These are phyloP conservation scores for Sitophilus oryzae DNA, from an alignment of 1,140 invertebrate species.

Conservation along the genomic window DNA sequence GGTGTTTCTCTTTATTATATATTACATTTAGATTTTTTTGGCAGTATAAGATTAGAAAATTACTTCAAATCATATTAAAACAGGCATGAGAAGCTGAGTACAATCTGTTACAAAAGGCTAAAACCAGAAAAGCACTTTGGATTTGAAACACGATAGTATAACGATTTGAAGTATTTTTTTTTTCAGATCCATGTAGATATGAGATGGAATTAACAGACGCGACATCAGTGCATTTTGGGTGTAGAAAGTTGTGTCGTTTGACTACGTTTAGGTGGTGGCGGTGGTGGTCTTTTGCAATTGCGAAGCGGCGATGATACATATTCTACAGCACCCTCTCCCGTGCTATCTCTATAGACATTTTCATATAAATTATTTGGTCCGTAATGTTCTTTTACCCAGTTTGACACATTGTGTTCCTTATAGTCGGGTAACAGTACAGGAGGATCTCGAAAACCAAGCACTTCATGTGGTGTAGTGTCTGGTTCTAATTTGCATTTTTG, in stretches of 20 bases:
- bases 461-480: constrained; percentile 80
- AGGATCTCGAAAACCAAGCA: constrained; percentile 80
- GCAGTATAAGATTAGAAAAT: constrained; percentile 13
- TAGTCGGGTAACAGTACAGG: constrained; percentile 61
- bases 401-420: constrained; percentile 75
- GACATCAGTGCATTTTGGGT: constrained; percentile 40
- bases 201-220: constrained; percentile 26
- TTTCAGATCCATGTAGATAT: no score
- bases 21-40: no score
- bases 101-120: no score
- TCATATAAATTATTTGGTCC: constrained; percentile 59
- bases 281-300: constrained; percentile 51
- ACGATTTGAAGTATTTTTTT: no score
- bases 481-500: constrained; percentile 84
- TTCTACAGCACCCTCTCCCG: constrained; percentile 44
- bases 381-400: constrained; percentile 87
- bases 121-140: no score
- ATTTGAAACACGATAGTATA: no score
- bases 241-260: constrained; percentile 68
- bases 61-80: no score
- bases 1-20: no score
- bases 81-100: no score
- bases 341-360: constrained; percentile 51
- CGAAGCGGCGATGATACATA: constrained; percentile 44
- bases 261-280: constrained; percentile 70